Base-by-base conservation (phyloP, 1,140 invertebrate species). In the Yoshiicerus persimilis region DNA sequence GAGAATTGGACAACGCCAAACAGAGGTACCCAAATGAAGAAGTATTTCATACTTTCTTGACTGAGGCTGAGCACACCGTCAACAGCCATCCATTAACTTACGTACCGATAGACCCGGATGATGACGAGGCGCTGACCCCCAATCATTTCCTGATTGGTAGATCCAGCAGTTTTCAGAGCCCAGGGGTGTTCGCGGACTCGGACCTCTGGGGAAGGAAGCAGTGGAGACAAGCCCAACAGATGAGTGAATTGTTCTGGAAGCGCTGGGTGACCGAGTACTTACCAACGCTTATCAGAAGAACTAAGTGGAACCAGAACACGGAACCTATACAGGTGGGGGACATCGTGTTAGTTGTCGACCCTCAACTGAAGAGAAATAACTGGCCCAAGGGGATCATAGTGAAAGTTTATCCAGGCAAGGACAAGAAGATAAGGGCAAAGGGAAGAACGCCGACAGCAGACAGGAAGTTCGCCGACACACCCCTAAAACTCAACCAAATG, bases 21-120 rank as follows among this genome's bases (percentile, higher is more conserved):
- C 2, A 70, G 11, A 25, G 66, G 11, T 3, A 16, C 2, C 25
- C 25, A 3, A 3, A 5, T 23, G 23, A 25, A 11, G 66, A 70
- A 70, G 66, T 36, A n/a, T 25, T 89, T 16, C 4, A 66, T 56
- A 90, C 91, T 13, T 86, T 91, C 1, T 41, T 92, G 13, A 85
- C 75, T 2, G 90, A 90, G 41, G 89, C 87, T 11, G 90, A 91
- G 77, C n/a, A n/a, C n/a, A n/a, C n/a, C n/a, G n/a, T n/a, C n/a
- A n/a, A n/a, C n/a, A n/a, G n/a, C n/a, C n/a, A n/a, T n/a, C n/a
- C n/a, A n/a, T n/a, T n/a, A n/a, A n/a, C n/a, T n/a, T n/a, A n/a
- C n/a, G n/a, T n/a, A 20, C 85, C 77, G 9, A 70, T 32, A 11
- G 86, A 91, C 85, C 77, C 87, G 8, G 13, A 75, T 16, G 91